phyloP scores from a whole-genome alignment of 2,797 vertebrate species.

The Rallus crepitans region DNA sequence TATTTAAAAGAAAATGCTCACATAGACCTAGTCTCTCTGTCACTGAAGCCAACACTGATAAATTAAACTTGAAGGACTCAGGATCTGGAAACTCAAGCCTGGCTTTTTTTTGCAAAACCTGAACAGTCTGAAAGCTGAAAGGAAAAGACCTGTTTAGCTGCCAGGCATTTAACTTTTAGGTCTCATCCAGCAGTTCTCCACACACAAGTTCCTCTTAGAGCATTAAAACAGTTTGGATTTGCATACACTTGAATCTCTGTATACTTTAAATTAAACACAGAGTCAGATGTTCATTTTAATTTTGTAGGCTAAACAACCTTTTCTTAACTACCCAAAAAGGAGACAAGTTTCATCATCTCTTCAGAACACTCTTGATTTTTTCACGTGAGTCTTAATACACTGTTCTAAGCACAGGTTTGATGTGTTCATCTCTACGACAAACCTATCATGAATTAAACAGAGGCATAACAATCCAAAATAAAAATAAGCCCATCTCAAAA shows the following conservation, averaged over 20 bases:
- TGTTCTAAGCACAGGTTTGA: not conserved
- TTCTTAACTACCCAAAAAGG: not conserved
- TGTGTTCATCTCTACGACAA: not conserved
- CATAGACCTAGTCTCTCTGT: rapidly evolving
- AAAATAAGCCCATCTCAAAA: not conserved
- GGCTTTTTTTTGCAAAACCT: not conserved
- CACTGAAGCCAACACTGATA: not conserved
- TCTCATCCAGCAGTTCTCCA: not conserved
- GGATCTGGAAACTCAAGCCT: not conserved
- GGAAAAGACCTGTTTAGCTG: not conserved
- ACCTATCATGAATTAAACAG: not conserved
- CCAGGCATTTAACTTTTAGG: not conserved
- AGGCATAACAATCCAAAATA: not conserved
- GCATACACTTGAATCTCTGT: rapidly evolving
- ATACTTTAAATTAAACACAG: not conserved
- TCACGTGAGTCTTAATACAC: not conserved
- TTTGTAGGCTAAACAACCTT: not conserved
- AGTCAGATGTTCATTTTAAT: rapidly evolving
- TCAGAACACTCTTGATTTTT: not conserved
- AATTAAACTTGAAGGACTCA: not conserved
- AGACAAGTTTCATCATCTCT: not conserved
- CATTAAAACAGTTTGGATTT: not conserved
- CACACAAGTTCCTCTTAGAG: not conserved
- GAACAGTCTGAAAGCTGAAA: not conserved
- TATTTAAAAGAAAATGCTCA: not conserved